Evolutionary conservation across 2,888 invertebrate species (phyloP), one percentile per base, ranked within the genome.

Genomic region (Erebia palarica): DNA sequence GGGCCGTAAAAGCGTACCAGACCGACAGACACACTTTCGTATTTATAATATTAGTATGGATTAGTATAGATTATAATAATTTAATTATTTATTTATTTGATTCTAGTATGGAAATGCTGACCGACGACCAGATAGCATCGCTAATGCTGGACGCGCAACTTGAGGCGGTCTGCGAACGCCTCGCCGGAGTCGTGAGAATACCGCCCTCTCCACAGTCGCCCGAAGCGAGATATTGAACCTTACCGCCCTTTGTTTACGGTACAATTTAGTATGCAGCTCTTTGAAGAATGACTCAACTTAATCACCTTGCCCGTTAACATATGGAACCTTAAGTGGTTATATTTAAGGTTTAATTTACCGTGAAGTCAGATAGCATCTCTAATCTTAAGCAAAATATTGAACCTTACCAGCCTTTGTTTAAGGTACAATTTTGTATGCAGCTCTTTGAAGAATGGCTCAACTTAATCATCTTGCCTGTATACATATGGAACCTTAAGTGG

Each of bases 61-160:
- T 21, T 1, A 21, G 27, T 47, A 47, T 47, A 47, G 11, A 10
- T 10, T 47, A 47, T 47, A 47, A 47, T 3, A 14, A 9, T 21
- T 14, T 18, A 11, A 94, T 94, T 27, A 4, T 4, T 27, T 27
- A 9, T 21, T 14, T 18, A 11, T 94, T 94, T 27, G 27, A 27
- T 27, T 27, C 68, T 86, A 96, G 96, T 79, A 94, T 96, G 84
- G 96, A 96, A 85, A 96, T 96, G 96, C 87, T 96, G 68, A 95
- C 95, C 2, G 96, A 96, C 81, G 96, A 96, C 64, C 96, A 96
- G 82, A 96, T 96, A 78, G 95, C 95, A 49, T 96, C 95, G 0
- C 86, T 96, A 42, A 96, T 96, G 96, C 86, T 96, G 84, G 96
- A 96, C 87, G 95, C 95, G 14, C 96, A 96, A 70, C 88, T 96